A percentile compares a stretch with the other conserved stretches of the same genome.
Evolutionary conservation across 2,888 invertebrate species (phyloP).

Genomic region (Copidosoma aretas): DNA sequence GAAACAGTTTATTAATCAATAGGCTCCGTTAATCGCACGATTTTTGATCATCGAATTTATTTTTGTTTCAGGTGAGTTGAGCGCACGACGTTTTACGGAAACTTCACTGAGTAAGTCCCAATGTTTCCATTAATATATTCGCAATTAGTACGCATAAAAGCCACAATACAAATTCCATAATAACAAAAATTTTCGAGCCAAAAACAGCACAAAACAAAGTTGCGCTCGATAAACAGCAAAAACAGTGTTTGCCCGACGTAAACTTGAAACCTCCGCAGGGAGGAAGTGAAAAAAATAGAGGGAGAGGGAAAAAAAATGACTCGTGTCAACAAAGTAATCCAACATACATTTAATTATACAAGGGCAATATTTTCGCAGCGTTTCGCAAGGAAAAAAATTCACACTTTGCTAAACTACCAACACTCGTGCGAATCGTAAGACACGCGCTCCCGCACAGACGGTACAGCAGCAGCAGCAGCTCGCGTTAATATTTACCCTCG

Average conservation of each 20-base stretch:
- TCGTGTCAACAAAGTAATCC: conserved; percentile 14
- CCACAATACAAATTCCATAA: background rate
- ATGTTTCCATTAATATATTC: background rate
- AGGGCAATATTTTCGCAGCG: conserved; percentile 12
- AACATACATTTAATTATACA: conserved; percentile 8
- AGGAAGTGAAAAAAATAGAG: no score
- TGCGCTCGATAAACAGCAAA: background rate
- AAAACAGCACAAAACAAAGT: background rate
- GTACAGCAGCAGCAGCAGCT: background rate
- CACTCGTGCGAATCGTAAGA: no score
- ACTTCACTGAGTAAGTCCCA: background rate
- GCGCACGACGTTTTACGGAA: background rate
- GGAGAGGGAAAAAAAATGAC: background rate
- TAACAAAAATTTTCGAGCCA: background rate
- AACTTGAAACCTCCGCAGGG: background rate
- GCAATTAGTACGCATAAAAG: background rate
- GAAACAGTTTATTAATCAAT: no score
- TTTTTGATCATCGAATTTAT: background rate
- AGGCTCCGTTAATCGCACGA: no score
- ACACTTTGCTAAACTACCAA: background rate
- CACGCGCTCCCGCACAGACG: background rate
- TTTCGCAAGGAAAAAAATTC: background rate
- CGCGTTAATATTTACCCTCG: conserved; percentile 30
- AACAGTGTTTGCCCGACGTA: background rate
- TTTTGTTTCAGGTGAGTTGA: conserved; percentile 30